Evolutionary conservation across 2,113 vertebrate genomes (phyloP), one percentile per base, ranked within the genome.

Genomic region (Corythaeola cristata): DNA sequence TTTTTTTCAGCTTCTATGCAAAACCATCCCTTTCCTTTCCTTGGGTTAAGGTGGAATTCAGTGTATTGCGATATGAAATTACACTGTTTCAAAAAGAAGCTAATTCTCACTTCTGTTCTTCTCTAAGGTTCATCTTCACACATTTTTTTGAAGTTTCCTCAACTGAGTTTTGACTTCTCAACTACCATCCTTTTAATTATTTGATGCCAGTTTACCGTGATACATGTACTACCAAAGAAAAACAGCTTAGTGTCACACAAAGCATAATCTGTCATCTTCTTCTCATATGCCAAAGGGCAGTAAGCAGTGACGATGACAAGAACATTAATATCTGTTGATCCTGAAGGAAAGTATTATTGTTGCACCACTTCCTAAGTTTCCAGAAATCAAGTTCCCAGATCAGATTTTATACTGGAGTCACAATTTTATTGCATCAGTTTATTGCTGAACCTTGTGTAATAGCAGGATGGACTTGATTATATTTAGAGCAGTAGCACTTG

Each of bases 401-500:
- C 60, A 75, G 52, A 77, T 91, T 73, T 94, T 90, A 33, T 60
- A 80, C 60, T 62, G 44, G 14, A 93, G 49, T 75, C 80, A 79
- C 23, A 56, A 62, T 88, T 94, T 96, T 93, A 94, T 88, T 96
- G 37, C 58, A 69, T 8, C 35, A 56, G 9, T 78, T 96, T 92
- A 94, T 91, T 95, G 62, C 80, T 35, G 45, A 92, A 89, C 19
- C 44, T 89, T 97, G 95, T 91, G 89, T 91, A 97, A 92, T 75
- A 93, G 81, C 84, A 72, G 84, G 74, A 95, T 89, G 87, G 94
- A 78, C 77, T 87, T 87, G 77, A 95, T 96, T 91, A 94, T 27
- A 35, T n/a, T 92, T 88, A 12, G 27, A 95, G 87, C 81, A 93
- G 84, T 96, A 96, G 96, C 93, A 64, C 64, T 95, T 52, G 39